Evolutionary conservation across 2,888 invertebrate species (phyloP).

Genomic region (Agrypnus murinus): DNA sequence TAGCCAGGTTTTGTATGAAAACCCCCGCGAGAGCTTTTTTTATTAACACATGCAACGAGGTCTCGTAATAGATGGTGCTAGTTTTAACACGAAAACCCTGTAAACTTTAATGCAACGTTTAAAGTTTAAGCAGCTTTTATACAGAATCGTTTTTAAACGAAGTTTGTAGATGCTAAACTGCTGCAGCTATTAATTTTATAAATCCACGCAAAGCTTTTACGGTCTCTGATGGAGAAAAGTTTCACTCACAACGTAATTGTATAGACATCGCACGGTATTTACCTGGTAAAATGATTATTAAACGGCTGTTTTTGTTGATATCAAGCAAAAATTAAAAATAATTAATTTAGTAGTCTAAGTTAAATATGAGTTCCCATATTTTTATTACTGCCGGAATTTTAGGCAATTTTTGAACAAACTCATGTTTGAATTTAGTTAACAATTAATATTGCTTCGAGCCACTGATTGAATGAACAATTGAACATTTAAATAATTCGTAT

Average conservation of each 20-base stretch:
- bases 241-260: constrained; percentile 39
- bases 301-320: background rate
- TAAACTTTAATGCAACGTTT: constrained; percentile 44
- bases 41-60: constrained; percentile 3
- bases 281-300: constrained; percentile 8
- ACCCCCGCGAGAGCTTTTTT: constrained; percentile 25
- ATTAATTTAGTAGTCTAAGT: too few species aligned
- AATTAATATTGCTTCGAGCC: too few species aligned
- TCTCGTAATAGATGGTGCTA: constrained; percentile 42
- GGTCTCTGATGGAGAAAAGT: constrained; percentile 38
- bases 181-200: constrained; percentile 48
- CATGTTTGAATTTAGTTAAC: too few species aligned
- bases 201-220: constrained; percentile 43
- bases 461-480: too few species aligned
- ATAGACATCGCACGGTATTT: constrained; percentile 21
- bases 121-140: constrained; percentile 49
- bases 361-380: too few species aligned
- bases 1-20: constrained; percentile 20
- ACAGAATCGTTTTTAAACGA: constrained; percentile 48
- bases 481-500: too few species aligned
- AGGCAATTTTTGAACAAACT: too few species aligned
- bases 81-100: constrained; percentile 42
- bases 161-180: constrained; percentile 49
- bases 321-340: background rate
- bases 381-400: too few species aligned